phyloP scores from a whole-genome alignment of 2,113 vertebrate species.

The Myocastor coypus region DNA sequence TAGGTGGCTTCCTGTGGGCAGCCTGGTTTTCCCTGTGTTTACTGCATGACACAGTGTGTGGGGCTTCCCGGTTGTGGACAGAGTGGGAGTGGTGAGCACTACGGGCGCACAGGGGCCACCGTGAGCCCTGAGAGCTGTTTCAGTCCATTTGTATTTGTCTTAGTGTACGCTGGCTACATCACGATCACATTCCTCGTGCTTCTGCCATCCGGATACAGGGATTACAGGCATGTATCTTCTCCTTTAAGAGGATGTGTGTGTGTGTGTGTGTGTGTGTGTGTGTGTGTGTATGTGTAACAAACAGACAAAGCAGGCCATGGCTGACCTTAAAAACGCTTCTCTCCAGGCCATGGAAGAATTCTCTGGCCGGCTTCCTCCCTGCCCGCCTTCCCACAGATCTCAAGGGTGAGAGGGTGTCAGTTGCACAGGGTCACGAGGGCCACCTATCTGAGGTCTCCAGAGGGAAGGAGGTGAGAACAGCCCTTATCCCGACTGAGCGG shows the following conservation, averaged over 20 bases:
- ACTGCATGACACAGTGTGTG: background rate
- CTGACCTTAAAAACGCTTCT: background rate
- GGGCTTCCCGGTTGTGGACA: background rate
- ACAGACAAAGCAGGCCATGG: background rate
- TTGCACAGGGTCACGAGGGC: constrained; percentile 65
- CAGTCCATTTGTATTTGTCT: background rate
- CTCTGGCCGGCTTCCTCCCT: background rate
- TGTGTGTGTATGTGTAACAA: background rate
- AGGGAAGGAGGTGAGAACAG: constrained; percentile 29
- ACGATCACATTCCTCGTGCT: background rate
- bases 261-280: background rate
- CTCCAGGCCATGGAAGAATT: background rate
- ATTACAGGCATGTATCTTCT: background rate
- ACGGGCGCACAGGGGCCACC: background rate
- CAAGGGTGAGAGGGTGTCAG: constrained; percentile 23
- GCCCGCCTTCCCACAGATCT: background rate
- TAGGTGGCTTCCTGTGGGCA: background rate
- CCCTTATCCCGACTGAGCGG: constrained; percentile 63
- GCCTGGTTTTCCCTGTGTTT: background rate
- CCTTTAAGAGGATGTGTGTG: background rate
- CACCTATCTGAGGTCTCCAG: constrained; percentile 49
- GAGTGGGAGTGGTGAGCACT: background rate
- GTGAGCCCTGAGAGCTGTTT: background rate
- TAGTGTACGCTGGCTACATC: background rate
- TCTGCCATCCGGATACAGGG: background rate